Percentiles rank a stretch among this genome's conserved stretches.
Evolutionary conservation across 2,797 vertebrate genomes (phyloP).

Genomic region (Mormyrops attenuatus): DNA sequence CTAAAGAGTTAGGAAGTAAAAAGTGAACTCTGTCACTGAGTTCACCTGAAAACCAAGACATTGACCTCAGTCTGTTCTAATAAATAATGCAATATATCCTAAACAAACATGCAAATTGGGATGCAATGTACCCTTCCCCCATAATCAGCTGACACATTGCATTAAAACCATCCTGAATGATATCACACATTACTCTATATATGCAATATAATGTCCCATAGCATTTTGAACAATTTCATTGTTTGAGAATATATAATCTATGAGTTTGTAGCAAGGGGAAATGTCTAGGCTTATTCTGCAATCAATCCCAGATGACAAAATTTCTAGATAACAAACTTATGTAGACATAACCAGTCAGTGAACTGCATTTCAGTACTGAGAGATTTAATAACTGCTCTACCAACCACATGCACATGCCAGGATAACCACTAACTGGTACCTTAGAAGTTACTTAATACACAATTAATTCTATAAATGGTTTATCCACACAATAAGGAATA

Average conservation of each 20-base stretch:
- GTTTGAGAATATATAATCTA: not conserved
- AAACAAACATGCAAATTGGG: not conserved
- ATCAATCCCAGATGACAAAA: not conserved
- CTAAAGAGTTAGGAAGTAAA: not conserved
- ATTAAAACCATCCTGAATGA: not conserved
- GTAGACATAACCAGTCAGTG: not conserved
- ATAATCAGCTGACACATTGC: not conserved
- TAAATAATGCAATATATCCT: not conserved
- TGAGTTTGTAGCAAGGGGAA: not conserved
- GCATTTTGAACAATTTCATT: not conserved
- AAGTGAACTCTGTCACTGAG: not conserved
- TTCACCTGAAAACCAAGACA: not conserved
- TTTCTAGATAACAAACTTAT: not conserved
- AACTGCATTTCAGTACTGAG: not conserved
- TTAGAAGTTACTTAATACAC: not conserved
- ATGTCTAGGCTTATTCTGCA: not conserved
- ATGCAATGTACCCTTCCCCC: not conserved
- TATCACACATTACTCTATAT: not conserved
- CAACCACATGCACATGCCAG: not conserved
- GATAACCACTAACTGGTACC: not conserved
- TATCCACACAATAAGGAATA: not conserved
- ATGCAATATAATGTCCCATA: not conserved
- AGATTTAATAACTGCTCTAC: not conserved
- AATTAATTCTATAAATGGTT: not conserved
- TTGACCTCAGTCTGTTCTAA: not conserved